Evolutionary conservation across 2,888 invertebrate species (phyloP).

Genomic region (Salticus scenicus): DNA sequence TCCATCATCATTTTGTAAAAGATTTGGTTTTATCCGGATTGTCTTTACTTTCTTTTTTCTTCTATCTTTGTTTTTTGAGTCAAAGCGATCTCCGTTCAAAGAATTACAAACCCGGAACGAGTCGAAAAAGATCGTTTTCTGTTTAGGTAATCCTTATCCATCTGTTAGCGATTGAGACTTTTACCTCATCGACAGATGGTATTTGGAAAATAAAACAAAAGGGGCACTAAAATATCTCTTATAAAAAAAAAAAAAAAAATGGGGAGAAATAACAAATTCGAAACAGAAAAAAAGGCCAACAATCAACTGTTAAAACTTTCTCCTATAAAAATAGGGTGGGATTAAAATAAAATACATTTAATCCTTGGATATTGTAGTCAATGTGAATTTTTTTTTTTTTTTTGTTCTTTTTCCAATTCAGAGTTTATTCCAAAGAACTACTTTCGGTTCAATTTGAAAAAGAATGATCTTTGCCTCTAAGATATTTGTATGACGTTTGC

Average conservation of each 20-base stretch:
- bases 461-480: neutral
- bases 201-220: neutral
- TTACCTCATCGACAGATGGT: slow-evolving; percentile 15
- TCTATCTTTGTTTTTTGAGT: neutral
- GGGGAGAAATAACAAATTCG: neutral
- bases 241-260: neutral
- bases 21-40: neutral
- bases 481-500: slow-evolving; percentile 5
- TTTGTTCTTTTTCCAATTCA: too few relatives aligned
- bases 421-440: neutral
- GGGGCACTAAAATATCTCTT: neutral
- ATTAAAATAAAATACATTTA: slow-evolving; percentile 2
- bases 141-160: neutral
- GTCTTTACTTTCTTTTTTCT: neutral
- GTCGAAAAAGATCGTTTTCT: neutral
- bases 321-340: neutral
- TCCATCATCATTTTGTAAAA: neutral
- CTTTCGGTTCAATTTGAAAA: neutral
- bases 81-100: neutral
- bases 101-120: slow-evolving; percentile 5
- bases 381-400: neutral
- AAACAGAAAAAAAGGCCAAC: neutral
- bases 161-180: slow-evolving; percentile 3
- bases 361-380: slow-evolving; percentile 8
- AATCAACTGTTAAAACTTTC: slow-evolving; percentile 13